Evolutionary conservation across 2,888 invertebrate genomes (phyloP).

Genomic region (Willowsia nigromaculata): DNA sequence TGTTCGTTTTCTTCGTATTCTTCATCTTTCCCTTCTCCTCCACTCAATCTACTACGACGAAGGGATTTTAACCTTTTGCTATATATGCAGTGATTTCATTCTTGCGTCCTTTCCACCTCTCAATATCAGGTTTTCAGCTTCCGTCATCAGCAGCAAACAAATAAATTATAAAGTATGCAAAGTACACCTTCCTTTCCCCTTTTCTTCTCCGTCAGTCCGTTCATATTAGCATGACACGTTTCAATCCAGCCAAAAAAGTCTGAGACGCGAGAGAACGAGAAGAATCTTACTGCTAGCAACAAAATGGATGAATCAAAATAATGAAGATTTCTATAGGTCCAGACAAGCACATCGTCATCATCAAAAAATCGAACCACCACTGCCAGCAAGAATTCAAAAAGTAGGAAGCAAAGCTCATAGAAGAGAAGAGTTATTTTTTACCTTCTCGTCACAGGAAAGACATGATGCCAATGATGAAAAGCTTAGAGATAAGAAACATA

Average conservation of each 20-base stretch:
- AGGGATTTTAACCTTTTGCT: conserved; percentile 57
- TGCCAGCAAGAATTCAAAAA: not conserved
- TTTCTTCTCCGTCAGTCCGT: conserved; percentile 33
- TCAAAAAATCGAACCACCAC: not conserved
- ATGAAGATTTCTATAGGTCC: conserved; percentile 30
- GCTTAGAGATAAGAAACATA: conserved; percentile 1
- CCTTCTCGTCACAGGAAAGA: not conserved
- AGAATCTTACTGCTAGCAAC: not conserved
- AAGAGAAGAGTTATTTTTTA: not conserved
- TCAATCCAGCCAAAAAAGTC: conserved; percentile 33
- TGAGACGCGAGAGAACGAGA: not conserved
- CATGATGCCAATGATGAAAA: conserved; percentile 45
- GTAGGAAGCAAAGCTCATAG: not conserved
- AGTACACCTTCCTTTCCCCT: conserved; percentile 36
- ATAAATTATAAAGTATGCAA: conserved; percentile 65
- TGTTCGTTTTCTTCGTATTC: conserved; percentile 25
- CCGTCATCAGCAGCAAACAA: conserved; percentile 41
- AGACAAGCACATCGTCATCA: conserved; percentile 30
- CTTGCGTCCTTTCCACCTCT: conserved; percentile 21
- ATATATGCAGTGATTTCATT: not conserved
- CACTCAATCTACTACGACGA: not conserved
- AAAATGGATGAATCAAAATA: conserved; percentile 38
- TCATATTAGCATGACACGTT: conserved; percentile 46
- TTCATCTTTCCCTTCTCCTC: not conserved
- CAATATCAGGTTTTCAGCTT: conserved; percentile 57